A percentile compares a stretch with the other conserved stretches of the same genome.
These are phyloP conservation scores for Sebastes elongatus DNA, from an alignment of 2,797 vertebrate genomes.

Conservation along the genomic window DNA sequence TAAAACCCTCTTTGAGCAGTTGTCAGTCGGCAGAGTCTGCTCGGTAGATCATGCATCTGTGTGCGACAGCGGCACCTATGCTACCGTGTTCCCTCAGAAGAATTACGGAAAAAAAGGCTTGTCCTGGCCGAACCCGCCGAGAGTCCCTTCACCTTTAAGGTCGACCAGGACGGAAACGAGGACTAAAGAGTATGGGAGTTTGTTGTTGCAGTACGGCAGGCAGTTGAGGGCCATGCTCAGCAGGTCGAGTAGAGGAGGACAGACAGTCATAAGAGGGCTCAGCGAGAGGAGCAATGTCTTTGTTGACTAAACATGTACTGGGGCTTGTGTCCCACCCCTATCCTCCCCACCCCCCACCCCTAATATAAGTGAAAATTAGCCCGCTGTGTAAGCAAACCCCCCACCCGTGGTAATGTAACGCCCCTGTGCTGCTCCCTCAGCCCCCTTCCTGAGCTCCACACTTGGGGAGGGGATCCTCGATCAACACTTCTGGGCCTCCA, in stretches of 20 bases:
- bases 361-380: slow-evolving; percentile 29
- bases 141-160: slow-evolving; percentile 44
- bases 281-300: slow-evolving; percentile 64
- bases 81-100: slow-evolving; percentile 57
- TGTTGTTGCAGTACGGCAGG: slow-evolving; percentile 65
- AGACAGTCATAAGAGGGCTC: slow-evolving; percentile 63
- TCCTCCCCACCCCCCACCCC: slow-evolving; percentile 35
- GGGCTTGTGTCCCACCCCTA: slow-evolving; percentile 49
- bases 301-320: slow-evolving; percentile 60
- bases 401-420: slow-evolving; percentile 47
- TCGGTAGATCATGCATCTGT: slow-evolving; percentile 38
- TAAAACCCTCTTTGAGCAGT: slow-evolving; percentile 17
- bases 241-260: slow-evolving; percentile 60
- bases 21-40: slow-evolving; percentile 8
- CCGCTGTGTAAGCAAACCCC: slow-evolving; percentile 33
- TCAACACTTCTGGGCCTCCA: slow-evolving; percentile 86
- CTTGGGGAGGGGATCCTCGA: slow-evolving; percentile 52
- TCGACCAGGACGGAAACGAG: slow-evolving; percentile 45
- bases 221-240: slow-evolving; percentile 76
- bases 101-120: slow-evolving; percentile 36
- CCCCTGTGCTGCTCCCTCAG: slow-evolving; percentile 54
- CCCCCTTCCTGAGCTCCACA: slow-evolving; percentile 63
- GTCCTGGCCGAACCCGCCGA: slow-evolving; percentile 39
- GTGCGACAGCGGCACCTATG: slow-evolving; percentile 42
- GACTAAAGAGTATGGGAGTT: slow-evolving; percentile 34